These are phyloP conservation scores for Drosophila phalerata DNA, from an alignment of 2,888 invertebrate genomes.

Conservation along the genomic window DNA sequence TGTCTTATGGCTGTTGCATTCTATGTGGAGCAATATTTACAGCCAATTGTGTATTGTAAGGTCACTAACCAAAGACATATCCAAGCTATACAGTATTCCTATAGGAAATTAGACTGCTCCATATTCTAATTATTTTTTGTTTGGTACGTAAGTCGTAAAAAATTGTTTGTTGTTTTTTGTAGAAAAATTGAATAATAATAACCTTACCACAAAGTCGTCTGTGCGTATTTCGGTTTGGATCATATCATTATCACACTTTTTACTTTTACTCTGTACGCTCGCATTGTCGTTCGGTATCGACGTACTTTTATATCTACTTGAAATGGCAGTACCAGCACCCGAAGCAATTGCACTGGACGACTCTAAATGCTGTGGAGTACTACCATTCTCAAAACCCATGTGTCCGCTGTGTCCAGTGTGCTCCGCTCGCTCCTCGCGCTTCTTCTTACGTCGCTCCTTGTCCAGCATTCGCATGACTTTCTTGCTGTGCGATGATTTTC, in stretches of 20 bases:
- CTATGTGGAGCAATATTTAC: constrained; percentile 1
- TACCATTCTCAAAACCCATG: constrained; percentile 64
- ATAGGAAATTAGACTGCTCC: constrained; percentile 23
- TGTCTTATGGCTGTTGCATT: constrained; percentile 25
- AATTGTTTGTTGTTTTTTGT: constrained; percentile 55
- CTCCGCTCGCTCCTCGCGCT: constrained; percentile 79
- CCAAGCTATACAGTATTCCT: constrained; percentile 16
- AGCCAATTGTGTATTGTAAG: constrained; percentile 16
- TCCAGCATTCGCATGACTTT: constrained; percentile 94
- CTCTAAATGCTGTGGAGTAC: constrained; percentile 74
- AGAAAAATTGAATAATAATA: constrained; percentile 86
- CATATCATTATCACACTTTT: constrained; percentile 86
- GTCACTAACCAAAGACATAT: constrained; percentile 49
- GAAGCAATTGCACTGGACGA: constrained; percentile 61
- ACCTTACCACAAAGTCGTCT: constrained; percentile 89
- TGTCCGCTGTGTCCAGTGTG: constrained; percentile 36
- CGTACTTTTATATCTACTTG: constrained; percentile 72
- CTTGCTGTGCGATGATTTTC: constrained; percentile 97
- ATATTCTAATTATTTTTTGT: constrained; percentile 29
- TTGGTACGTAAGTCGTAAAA: constrained; percentile 43
- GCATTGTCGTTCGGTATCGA: constrained; percentile 48
- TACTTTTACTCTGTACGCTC: constrained; percentile 83
- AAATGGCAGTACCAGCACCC: constrained; percentile 46
- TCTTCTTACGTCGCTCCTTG: constrained; percentile 88
- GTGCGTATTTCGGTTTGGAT: constrained; percentile 90